Conservation (phyloP, 2,797 vertebrate genomes). For the Myotis daubentonii region DNA sequence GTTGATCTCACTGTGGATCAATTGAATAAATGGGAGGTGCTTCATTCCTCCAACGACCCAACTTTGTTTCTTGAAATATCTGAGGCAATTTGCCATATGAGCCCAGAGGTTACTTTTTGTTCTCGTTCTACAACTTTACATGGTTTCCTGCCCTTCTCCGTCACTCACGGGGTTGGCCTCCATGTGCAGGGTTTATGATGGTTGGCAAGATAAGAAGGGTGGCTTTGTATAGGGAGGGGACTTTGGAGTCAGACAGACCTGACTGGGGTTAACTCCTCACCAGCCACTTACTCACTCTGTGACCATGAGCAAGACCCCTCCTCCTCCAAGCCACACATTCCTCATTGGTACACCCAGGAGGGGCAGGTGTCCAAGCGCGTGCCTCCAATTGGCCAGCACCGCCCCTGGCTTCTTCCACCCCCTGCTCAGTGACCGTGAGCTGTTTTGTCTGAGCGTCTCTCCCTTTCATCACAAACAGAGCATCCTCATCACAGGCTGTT, state of each 20-base stretch:
- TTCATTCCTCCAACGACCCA: not conserved
- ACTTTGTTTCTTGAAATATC: constrained; percentile 26
- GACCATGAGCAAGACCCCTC: not conserved
- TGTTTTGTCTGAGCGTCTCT: not conserved
- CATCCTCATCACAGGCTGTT: not conserved
- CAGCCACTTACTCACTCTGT: not conserved
- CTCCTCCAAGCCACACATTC: accelerated
- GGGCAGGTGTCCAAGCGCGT: not conserved
- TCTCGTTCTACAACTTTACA: constrained; percentile 2
- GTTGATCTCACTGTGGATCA: constrained; percentile 34
- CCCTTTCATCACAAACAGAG: not conserved
- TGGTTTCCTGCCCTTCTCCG: not conserved
- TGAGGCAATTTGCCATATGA: not conserved
- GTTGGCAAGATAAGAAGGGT: constrained; percentile 25
- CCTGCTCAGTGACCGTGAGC: accelerated
- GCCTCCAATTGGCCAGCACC: accelerated
- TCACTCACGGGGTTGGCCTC: not conserved
- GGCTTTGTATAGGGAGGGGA: not conserved
- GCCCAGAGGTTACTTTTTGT: not conserved
- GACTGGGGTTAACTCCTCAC: not conserved
- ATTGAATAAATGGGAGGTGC: constrained; percentile 27
- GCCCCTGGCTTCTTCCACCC: not conserved
- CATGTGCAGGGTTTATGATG: not conserved
- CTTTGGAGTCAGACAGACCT: not conserved
- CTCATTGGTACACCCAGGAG: accelerated